These are phyloP conservation scores for Noctilio leporinus DNA, from an alignment of 2,113 vertebrate genomes.

Conservation along the genomic window DNA sequence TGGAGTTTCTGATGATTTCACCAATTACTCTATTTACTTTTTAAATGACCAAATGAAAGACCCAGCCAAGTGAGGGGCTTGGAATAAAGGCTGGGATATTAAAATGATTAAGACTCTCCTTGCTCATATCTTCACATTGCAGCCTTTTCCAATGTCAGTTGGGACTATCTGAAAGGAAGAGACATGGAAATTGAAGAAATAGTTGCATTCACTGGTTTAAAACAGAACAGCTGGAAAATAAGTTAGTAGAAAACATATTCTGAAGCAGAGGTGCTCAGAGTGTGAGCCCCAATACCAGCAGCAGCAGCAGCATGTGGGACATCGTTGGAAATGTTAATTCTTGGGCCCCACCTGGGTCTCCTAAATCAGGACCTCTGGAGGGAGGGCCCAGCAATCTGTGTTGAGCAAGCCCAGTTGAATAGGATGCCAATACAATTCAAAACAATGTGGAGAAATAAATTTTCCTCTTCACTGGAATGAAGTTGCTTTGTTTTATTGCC, in stretches of 20 bases:
- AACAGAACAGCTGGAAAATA: background rate
- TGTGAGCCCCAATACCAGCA: background rate
- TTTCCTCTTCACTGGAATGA: background rate
- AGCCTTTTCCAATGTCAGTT: background rate
- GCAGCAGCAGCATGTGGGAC: background rate
- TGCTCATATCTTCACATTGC: background rate
- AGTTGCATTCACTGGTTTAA: background rate
- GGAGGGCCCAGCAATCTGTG: background rate
- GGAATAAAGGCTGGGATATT: background rate
- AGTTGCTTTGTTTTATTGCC: background rate
- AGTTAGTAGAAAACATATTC: background rate
- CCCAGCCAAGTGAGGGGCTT: background rate
- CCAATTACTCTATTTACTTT: conserved; percentile 1
- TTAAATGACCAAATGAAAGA: background rate
- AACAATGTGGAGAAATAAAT: background rate
- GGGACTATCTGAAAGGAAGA: background rate
- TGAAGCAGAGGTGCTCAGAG: background rate
- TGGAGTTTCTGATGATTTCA: background rate
- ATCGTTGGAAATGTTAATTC: background rate
- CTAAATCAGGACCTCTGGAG: background rate
- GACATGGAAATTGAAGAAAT: background rate
- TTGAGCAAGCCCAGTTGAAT: background rate
- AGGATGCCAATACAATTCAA: background rate
- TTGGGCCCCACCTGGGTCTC: background rate
- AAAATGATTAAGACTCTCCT: background rate